Evolutionary conservation across 2,113 vertebrate genomes (phyloP), one percentile per base, ranked within the genome.

Genomic region (Shinisaurus crocodilurus): DNA sequence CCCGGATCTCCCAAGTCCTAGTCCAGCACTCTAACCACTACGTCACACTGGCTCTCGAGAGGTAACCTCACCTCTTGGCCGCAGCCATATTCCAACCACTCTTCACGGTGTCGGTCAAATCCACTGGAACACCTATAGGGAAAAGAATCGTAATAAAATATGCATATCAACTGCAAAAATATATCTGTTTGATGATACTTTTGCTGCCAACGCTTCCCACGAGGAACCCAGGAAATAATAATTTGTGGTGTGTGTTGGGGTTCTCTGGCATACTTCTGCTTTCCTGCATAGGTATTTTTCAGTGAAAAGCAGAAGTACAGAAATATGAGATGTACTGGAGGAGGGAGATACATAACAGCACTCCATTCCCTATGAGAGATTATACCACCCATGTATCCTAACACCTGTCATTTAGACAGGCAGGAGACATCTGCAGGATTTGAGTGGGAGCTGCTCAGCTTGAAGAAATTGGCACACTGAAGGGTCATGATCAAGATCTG

Each of bases 31-130:
- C n/a, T n/a, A n/a, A n/a, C n/a, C n/a, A n/a, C n/a, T n/a, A n/a
- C n/a, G n/a, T n/a, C n/a, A n/a, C n/a, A n/a, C n/a, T n/a, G n/a
- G n/a, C n/a, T n/a, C n/a, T n/a, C n/a, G n/a, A n/a, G n/a, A n/a
- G n/a, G n/a, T 13, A 79, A 32, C 6, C 96, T 96, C 54, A 99
- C 99, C 99, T 99, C 96, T 88, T 98, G 98, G 29, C 96, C 96
- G 10, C 99, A 99, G 96, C 98, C 98, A 0, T 98, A 98, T 75
- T 98, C 96, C 87, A 99, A 79, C 99, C 99, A 99, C 94, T 99
- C 99, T 93, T 99, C 98, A 29, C 98, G 97, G 77, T 99, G 96
- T 0, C 99, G 96, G 91, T 99, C 98, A 48, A 99, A 98, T 10
- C 99, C 98, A 6, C 98, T 98, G 90, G 99, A 99, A 82, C 99